phyloP scores from a whole-genome alignment of 1,140 invertebrate genomes.

The Ceratosolen fusciceps region DNA sequence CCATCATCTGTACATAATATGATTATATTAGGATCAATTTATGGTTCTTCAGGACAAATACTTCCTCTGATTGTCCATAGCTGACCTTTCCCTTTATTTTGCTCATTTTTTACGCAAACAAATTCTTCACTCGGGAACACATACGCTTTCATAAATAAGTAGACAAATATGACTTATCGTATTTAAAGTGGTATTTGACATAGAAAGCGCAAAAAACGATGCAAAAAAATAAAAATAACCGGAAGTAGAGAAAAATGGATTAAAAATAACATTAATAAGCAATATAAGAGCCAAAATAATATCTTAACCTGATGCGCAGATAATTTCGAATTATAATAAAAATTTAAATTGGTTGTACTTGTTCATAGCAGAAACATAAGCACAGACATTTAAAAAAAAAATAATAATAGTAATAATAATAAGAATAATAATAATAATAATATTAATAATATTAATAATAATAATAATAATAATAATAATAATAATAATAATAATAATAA shows the following conservation, averaged over 20 bases:
- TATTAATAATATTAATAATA: neutral
- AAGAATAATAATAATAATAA: neutral
- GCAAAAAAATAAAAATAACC: slow-evolving; percentile 1
- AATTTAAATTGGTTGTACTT: slow-evolving; percentile 11
- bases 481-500: slow-evolving; percentile 12
- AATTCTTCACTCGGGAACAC: slow-evolving; percentile 31
- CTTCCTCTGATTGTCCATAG: neutral
- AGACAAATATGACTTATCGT: slow-evolving; percentile 1
- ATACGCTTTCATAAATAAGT: slow-evolving; percentile 42
- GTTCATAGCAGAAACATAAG: slow-evolving; percentile 14
- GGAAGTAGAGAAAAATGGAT: no score
- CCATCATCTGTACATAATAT: slow-evolving; percentile 8
- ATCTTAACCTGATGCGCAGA: neutral
- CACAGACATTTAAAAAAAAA: neutral
- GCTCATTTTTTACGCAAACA: neutral
- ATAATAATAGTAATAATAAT: slow-evolving; percentile 3
- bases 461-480: neutral
- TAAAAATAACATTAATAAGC: neutral
- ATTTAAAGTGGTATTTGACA: neutral
- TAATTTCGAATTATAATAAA: neutral
- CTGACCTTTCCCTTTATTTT: neutral
- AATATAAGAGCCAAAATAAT: slow-evolving; percentile 3
- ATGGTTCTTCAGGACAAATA: neutral
- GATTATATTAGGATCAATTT: neutral
- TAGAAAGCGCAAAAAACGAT: neutral